Evolutionary conservation across 2,797 vertebrate species (phyloP), one percentile per base, ranked within the genome.

Genomic region (Pipistrellus nathusii): DNA sequence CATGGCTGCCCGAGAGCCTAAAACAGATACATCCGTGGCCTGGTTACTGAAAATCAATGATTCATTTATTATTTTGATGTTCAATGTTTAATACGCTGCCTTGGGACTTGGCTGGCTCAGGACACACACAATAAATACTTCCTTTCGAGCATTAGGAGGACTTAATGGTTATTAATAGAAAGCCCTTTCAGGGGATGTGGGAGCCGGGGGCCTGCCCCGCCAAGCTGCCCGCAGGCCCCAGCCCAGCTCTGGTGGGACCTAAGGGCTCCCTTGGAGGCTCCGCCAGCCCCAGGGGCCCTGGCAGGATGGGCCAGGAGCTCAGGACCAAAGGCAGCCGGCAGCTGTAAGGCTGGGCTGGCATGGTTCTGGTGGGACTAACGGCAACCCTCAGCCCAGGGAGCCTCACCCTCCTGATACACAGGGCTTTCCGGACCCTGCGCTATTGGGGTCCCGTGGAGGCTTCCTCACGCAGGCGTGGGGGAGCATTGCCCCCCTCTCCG

Each of bases 171-270:
- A 55, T 12, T 44, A 9, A n/a, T 10, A 85, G 90, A 27, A 81
- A 76, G 5, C 38, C 25, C 32, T 85, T 66, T 53, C 21, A 69
- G 44, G 53, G 73, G 41, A 9, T 1, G 17, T 20, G 27, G 48
- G 55, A 51, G 32, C 2, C 5, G 1, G 1, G 27, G 30, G 69
- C 8, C 38, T 18, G 1, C 73, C 66, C 30, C 51, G 72, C 46
- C 77, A 44, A 35, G 10, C n/a, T 21, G 5, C 30, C 64, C 4
- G 0, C 14, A 15, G 13, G 15, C 30, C 53, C 11, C 13, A 1
- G 41, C 30, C 68, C 20, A 1, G 55, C 2, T 59, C 73, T 8
- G 15, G 3, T 30, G 30, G 46, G 6, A 35, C 25, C 30, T 10
- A 15, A n/a, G 35, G 21, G 53, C 75, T 71, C 72, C 41, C 57